Evolutionary conservation across 1,140 invertebrate genomes (phyloP).

Genomic region (Meloidogyne floridensis): DNA sequence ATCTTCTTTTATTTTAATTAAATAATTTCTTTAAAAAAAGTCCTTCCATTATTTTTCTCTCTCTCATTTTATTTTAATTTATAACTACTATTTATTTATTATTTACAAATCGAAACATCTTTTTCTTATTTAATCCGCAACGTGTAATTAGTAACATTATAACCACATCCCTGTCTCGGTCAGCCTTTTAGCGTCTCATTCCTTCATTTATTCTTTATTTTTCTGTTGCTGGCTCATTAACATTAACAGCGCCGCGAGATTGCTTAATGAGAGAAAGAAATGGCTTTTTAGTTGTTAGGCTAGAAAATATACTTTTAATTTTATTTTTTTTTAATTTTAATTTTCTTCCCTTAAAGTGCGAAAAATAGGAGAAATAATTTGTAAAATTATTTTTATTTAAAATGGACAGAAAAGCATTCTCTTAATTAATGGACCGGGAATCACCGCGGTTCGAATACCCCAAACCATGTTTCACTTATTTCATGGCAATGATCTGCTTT

Average conservation of each 20-base stretch:
- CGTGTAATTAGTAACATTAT: constrained; percentile 7
- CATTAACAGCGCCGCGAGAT: not conserved
- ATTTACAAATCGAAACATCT: constrained; percentile 9
- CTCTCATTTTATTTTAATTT: no score
- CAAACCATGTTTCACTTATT: no score
- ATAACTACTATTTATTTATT: not conserved
- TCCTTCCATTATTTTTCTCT: no score
- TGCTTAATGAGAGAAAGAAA: constrained; percentile 2
- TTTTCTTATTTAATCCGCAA: not conserved
- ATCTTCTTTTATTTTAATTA: not conserved
- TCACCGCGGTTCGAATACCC: no score
- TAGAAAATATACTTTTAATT: not conserved
- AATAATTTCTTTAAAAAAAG: not conserved
- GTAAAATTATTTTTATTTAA: no score
- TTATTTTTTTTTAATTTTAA: not conserved
- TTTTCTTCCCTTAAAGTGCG: not conserved
- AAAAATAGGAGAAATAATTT: no score
- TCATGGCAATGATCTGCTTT: no score
- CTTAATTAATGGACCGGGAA: no score
- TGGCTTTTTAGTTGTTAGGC: not conserved
- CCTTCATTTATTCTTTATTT: not conserved
- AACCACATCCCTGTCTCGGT: not conserved
- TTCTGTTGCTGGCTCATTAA: constrained; percentile 5
- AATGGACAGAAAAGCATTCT: no score
- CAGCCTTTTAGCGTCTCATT: constrained; percentile 4